Evolutionary conservation across 2,888 invertebrate species (phyloP), one percentile per base, ranked within the genome.

Genomic region (Nemapogon koenigi): DNA sequence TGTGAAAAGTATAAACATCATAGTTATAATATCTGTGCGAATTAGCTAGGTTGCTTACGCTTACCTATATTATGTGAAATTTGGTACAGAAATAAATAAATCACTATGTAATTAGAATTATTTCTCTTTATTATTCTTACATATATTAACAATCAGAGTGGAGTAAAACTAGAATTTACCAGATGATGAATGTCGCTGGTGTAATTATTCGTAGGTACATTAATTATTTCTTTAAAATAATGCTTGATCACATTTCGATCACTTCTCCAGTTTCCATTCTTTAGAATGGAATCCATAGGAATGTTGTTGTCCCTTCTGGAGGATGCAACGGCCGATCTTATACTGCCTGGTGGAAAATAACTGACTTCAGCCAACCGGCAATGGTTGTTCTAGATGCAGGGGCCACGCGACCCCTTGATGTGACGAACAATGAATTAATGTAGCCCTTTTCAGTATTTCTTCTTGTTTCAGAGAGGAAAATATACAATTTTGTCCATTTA

Each of bases 241-340:
- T 22, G 22, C 10, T 22, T 22, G 10, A 22, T 7, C 6, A 22
- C 6, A 22, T 22, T 22, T 22, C 10, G 6, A 6, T 22, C 10
- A 8, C 22, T 10, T 22, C 10, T 22, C 22, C 22, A 22, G 10
- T 22, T 22, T 22, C 22, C 22, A 7, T 22, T 6, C 10, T 22
- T 22, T 22, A 22, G 10, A 22, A 22, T 22, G 6, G 10, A 7
- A 22, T 22, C 22, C 10, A 22, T 6, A 8, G 22, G 22, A 22
- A 22, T 10, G 10, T 22, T 22, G 10, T 22, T 22, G 10, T 6
- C 10, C 6, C 10, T 7, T 7, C 10, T 10, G 10, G 6, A 22
- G 1, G 45, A 47, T 8, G 48, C 46, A 3, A 50, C 47, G 13
- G 46, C 47, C n/a, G 46, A 38, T 13, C 46, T 32, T 1, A 43